Evolutionary conservation across 2,888 invertebrate genomes (phyloP).

Genomic region (Hemithea aestivaria): DNA sequence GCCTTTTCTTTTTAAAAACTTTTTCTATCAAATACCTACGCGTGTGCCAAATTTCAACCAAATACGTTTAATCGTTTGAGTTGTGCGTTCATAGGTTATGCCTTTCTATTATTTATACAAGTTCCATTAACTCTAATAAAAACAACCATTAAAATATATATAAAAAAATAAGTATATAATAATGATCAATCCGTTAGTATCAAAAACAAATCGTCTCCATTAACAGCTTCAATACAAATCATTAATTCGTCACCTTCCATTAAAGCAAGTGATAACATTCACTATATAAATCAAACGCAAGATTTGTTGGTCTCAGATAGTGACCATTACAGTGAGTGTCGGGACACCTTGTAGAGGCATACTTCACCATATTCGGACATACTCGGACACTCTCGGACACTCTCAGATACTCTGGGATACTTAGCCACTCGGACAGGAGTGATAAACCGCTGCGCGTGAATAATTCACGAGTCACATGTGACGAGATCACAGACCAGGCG

Average conservation of each 20-base stretch:
- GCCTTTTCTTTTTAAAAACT: too few species aligned
- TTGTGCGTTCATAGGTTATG: too few species aligned
- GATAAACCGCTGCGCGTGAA: slow-evolving; percentile 21
- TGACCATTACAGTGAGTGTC: slow-evolving; percentile 12
- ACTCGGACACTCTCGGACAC: slow-evolving; percentile 7
- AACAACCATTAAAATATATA: too few species aligned
- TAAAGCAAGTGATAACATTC: slow-evolving; percentile 15
- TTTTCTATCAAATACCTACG: too few species aligned
- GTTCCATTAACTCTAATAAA: too few species aligned
- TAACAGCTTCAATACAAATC: slow-evolving; percentile 20
- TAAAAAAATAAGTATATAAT: too few species aligned
- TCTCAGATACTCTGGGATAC: neutral
- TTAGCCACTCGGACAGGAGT: slow-evolving; percentile 9
- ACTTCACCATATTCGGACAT: slow-evolving; percentile 1
- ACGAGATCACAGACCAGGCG: neutral
- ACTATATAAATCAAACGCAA: slow-evolving; percentile 23
- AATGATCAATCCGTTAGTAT: slow-evolving; percentile 1
- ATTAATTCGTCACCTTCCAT: slow-evolving; percentile 27
- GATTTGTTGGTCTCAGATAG: slow-evolving; percentile 22
- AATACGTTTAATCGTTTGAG: too few species aligned
- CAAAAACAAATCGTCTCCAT: slow-evolving; percentile 25
- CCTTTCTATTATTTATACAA: too few species aligned
- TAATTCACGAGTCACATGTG: slow-evolving; percentile 14
- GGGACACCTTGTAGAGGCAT: slow-evolving; percentile 1
- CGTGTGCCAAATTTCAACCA: too few species aligned